Conservation (phyloP, 2,113 vertebrate species). For the Phalacrocorax pelagicus region DNA sequence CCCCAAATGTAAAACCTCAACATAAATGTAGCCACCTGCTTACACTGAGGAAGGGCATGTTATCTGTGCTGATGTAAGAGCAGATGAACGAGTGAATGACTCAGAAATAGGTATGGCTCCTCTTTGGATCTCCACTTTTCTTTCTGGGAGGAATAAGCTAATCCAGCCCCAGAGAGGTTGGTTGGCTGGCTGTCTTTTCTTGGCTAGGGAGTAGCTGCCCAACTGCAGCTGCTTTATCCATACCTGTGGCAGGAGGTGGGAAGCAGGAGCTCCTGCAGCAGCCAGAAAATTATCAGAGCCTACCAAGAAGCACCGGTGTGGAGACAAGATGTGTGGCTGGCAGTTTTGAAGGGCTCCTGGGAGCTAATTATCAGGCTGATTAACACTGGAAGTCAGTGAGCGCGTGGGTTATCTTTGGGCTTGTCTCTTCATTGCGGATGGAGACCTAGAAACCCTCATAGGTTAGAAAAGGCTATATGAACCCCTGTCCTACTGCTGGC, state of each 20-base stretch:
- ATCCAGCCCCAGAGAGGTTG: neutral
- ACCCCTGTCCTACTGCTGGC: neutral
- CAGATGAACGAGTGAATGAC: neutral
- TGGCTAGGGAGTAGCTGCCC: neutral
- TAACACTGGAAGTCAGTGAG: neutral
- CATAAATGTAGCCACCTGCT: neutral
- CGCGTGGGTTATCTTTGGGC: neutral
- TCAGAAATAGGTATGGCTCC: neutral
- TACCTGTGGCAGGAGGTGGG: neutral
- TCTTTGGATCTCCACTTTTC: neutral
- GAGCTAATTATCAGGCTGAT: neutral
- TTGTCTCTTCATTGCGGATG: neutral
- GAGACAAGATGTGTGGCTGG: neutral
- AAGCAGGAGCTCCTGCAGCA: neutral
- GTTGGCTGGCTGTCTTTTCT: neutral
- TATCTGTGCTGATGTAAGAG: neutral
- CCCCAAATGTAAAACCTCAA: neutral
- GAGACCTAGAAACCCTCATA: neutral
- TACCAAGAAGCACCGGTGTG: rapidly evolving
- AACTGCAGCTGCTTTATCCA: rapidly evolving
- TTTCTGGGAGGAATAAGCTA: neutral
- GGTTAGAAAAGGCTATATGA: neutral
- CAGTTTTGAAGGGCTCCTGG: neutral
- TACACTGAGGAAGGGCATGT: neutral
- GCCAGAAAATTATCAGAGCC: neutral